These are phyloP conservation scores for Cuniculus paca DNA, from an alignment of 2,797 vertebrate genomes.

Conservation along the genomic window DNA sequence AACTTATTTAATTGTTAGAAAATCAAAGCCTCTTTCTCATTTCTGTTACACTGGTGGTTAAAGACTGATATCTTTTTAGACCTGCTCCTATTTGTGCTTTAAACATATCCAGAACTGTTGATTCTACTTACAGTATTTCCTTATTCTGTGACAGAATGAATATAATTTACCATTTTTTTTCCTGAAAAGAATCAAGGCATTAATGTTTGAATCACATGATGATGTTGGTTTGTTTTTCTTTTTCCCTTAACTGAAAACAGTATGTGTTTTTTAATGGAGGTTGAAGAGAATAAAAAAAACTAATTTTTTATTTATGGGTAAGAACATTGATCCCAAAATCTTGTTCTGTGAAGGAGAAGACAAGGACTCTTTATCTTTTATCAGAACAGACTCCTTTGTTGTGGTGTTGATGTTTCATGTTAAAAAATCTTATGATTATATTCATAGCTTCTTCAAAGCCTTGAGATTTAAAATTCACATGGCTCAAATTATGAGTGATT, in stretches of 20 bases:
- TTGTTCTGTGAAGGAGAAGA: background rate
- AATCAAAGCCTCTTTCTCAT: background rate
- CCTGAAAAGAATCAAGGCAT: slow-evolving; percentile 37
- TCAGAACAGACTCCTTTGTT: background rate
- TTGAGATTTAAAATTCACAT: background rate
- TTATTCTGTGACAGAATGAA: background rate
- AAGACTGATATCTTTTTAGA: background rate
- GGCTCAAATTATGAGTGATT: background rate
- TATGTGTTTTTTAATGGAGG: background rate
- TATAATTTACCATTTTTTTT: background rate
- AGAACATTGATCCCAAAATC: background rate
- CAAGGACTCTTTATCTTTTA: background rate
- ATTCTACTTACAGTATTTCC: background rate
- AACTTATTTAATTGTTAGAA: slow-evolving; percentile 8
- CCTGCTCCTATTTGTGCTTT: background rate
- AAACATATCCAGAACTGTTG: background rate
- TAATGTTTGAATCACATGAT: slow-evolving; percentile 6
- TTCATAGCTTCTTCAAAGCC: background rate
- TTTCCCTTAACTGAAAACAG: background rate
- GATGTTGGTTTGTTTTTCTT: background rate
- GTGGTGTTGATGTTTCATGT: background rate
- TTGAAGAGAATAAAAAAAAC: background rate
- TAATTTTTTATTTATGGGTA: background rate
- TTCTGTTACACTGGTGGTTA: background rate
- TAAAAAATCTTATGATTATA: background rate